Percentiles rank a stretch among this genome's conserved stretches.
Evolutionary conservation across 2,888 invertebrate genomes (phyloP).

Genomic region (Piscicola geometra): DNA sequence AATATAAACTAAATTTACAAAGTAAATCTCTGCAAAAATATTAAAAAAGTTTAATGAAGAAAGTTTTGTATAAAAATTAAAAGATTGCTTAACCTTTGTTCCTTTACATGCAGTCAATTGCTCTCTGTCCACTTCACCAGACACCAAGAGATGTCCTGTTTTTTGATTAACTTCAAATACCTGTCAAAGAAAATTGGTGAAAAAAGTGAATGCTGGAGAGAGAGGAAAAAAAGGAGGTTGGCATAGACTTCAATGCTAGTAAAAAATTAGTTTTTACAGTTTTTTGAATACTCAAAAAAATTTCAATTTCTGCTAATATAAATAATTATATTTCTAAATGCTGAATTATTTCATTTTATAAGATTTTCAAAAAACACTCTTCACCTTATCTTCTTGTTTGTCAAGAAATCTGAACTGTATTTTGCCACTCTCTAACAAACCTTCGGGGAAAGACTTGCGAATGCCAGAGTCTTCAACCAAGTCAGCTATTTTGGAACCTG

Average conservation of each 20-base stretch:
- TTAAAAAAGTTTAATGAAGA: no score
- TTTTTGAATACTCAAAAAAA: no score
- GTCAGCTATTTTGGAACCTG: slow-evolving; percentile 3
- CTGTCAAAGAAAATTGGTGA: background rate
- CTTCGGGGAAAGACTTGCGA: background rate
- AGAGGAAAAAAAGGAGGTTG: background rate
- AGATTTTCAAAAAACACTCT: no score
- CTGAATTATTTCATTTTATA: no score
- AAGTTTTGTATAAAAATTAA: no score
- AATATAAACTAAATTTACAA: no score
- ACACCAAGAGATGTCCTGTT: slow-evolving; percentile 9
- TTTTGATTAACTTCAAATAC: slow-evolving; percentile 12
- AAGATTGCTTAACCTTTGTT: background rate
- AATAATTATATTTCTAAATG: no score
- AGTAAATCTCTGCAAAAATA: no score
- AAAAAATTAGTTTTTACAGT: no score
- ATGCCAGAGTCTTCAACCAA: slow-evolving; percentile 3
- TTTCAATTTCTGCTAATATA: no score
- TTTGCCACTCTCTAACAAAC: background rate
- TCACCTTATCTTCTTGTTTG: background rate
- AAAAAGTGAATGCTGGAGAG: background rate
- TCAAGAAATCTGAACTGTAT: slow-evolving; percentile 3
- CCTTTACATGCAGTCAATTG: background rate
- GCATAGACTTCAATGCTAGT: background rate
- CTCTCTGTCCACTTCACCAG: slow-evolving; percentile 22